Evolutionary conservation across 1,140 invertebrate species (phyloP), one percentile per base, ranked within the genome.

Genomic region (Choristoneura fumiferana): DNA sequence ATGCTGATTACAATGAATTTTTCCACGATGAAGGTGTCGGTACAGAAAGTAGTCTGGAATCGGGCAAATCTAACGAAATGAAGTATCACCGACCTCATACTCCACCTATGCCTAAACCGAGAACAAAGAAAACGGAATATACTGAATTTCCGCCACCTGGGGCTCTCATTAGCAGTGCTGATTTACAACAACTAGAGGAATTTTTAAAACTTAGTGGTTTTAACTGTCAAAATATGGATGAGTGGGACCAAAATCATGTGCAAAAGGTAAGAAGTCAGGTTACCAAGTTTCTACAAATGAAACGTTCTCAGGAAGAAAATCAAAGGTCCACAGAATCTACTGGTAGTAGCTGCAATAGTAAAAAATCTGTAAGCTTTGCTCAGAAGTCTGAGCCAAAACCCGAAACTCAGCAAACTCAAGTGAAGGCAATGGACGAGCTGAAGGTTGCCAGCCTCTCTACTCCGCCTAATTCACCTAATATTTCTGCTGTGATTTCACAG

Each of bases 391-490:
- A 90, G 36, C 62, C 61, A 18, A 89, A 84, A 63, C 68, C 62
- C 53, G 82, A 87, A 45, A 58, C 70, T 29, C 65, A 63, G 71
- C 67, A 69, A 49, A 69, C 57, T 54, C 80, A 78, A 57, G 59
- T 79, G 40, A 89, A 87, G 60, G 65, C 70, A 22, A 67, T 88
- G 54, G 87, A 85, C 59, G 84, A 91, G 54, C 57, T 83, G 35
- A 88, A 89, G 69, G 76, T 78, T 59, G 75, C 84, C 40, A 85
- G 73, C 64, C 81, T 91, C 13, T 84, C 89, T 38, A 94, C 93
- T 33, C 93, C 93, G 55, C 93, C 93, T 36, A 94, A 94, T 76
- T 94, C 94, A 18, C 93, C 94, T 22, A 94, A 94, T 82, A 92
- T 93, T 64, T 93, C 92, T 35, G 89, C 92, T 61, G 87, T 91